Percentiles rank a stretch among this genome's conserved stretches.
Conservation (phyloP, 2,888 invertebrate genomes). For the Euzophera pinguis region DNA sequence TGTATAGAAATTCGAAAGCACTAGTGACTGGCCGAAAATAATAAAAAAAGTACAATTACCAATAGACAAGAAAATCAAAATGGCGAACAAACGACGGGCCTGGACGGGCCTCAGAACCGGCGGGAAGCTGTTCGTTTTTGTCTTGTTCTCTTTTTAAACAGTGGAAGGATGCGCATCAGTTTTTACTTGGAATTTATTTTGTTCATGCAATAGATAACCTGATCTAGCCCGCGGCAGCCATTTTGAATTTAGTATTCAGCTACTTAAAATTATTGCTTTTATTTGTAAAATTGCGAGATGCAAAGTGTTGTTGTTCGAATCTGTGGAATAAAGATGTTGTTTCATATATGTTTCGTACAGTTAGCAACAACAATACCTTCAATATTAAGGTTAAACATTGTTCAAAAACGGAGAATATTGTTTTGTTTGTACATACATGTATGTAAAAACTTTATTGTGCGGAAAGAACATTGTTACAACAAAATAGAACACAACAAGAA, state of each 20-base stretch:
- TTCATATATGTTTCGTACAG: too few species aligned
- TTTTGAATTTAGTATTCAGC: constrained; percentile 64
- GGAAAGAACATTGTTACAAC: too few species aligned
- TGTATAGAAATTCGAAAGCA: too few species aligned
- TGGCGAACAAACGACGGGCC: constrained; percentile 43
- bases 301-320: constrained; percentile 18
- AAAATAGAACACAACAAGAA: too few species aligned
- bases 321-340: not conserved
- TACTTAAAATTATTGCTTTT: constrained; percentile 61
- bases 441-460: too few species aligned
- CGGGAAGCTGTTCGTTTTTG: constrained; percentile 33
- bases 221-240: constrained; percentile 57
- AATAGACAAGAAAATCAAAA: constrained; percentile 55
- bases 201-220: constrained; percentile 47
- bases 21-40: not conserved
- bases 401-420: too few species aligned
- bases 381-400: too few species aligned
- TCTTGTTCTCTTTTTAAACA: constrained; percentile 53
- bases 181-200: constrained; percentile 63
- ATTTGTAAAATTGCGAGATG: constrained; percentile 23
- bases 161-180: constrained; percentile 61
- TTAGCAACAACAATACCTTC: too few species aligned
- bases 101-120: constrained; percentile 38
- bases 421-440: too few species aligned
- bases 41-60: not conserved